phyloP scores from a whole-genome alignment of 2,113 vertebrate genomes.

The Rafetus swinhoei region DNA sequence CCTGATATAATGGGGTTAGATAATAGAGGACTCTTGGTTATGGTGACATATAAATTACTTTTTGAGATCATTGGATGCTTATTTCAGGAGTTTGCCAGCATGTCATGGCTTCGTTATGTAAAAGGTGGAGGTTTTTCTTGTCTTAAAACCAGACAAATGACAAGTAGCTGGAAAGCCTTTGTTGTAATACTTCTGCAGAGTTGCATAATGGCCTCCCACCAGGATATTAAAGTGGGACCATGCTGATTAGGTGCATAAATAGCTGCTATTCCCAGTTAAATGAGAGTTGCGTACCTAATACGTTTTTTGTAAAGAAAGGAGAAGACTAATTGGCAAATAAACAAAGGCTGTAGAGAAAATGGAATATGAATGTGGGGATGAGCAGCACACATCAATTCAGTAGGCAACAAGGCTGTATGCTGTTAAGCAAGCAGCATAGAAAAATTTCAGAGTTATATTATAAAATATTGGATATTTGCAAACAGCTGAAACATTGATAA shows the following conservation, averaged over 20 bases:
- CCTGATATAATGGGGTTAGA: constrained; percentile 36
- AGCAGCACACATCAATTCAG: background rate
- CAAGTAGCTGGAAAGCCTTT: constrained; percentile 48
- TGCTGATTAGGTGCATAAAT: constrained; percentile 29
- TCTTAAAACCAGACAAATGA: constrained; percentile 33
- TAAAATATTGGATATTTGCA: background rate
- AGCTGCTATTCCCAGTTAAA: constrained; percentile 32
- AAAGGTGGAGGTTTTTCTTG: constrained; percentile 12
- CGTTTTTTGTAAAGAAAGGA: constrained; percentile 12
- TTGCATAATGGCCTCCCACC: constrained; percentile 27
- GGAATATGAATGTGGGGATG: background rate
- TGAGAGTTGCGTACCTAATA: background rate
- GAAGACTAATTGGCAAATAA: constrained; percentile 36
- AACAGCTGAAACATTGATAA: background rate
- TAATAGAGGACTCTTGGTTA: constrained; percentile 4
- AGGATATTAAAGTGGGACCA: background rate
- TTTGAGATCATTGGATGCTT: constrained; percentile 44
- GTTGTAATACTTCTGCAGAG: constrained; percentile 39
- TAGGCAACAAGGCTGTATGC: background rate
- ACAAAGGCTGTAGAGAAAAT: background rate
- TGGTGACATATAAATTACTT: background rate
- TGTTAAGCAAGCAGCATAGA: background rate
- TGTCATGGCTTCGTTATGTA: constrained; percentile 31
- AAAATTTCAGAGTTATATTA: background rate
- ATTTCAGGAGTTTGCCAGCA: background rate